Conservation (phyloP, 2,888 invertebrate genomes). For the Orchestes rusci region DNA sequence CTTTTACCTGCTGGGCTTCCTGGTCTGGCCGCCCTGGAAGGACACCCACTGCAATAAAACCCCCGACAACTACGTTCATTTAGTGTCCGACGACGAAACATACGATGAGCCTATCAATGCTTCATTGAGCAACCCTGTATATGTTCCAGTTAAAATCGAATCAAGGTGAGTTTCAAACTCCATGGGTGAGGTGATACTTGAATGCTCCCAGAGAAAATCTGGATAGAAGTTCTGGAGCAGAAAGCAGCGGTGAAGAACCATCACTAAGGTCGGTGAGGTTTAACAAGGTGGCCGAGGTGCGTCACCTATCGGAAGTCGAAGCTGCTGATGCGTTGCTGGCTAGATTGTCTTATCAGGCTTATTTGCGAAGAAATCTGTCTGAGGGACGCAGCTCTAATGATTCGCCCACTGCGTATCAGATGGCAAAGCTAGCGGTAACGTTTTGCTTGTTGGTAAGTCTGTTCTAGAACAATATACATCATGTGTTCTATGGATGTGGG, state of each 20-base stretch:
- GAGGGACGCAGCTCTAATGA: too few species aligned
- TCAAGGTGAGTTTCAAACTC: too few species aligned
- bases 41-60: conserved; percentile 61
- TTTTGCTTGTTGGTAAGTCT: conserved; percentile 75
- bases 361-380: too few species aligned
- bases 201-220: too few species aligned
- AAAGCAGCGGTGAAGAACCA: conserved; percentile 64
- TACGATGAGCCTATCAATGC: conserved; percentile 51
- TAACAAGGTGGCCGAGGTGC: conserved; percentile 82
- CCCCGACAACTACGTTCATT: conserved; percentile 63
- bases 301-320: conserved; percentile 83
- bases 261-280: conserved; percentile 64
- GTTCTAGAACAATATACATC: neutral
- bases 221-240: conserved; percentile 62
- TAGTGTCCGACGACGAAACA: too few species aligned
- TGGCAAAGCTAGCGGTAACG: conserved; percentile 75
- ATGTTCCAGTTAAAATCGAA: conserved; percentile 86
- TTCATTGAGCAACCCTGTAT: conserved; percentile 74
- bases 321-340: conserved; percentile 91
- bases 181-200: too few species aligned
- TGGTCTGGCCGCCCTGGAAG: conserved; percentile 85
- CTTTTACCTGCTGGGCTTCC: conserved; percentile 81
- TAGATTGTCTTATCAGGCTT: conserved; percentile 90
- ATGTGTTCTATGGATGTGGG: too few species aligned
- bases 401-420: conserved; percentile 65